Evolutionary conservation across 2,113 vertebrate species (phyloP), one percentile per base, ranked within the genome.

Genomic region (Xiphophorus hellerii): DNA sequence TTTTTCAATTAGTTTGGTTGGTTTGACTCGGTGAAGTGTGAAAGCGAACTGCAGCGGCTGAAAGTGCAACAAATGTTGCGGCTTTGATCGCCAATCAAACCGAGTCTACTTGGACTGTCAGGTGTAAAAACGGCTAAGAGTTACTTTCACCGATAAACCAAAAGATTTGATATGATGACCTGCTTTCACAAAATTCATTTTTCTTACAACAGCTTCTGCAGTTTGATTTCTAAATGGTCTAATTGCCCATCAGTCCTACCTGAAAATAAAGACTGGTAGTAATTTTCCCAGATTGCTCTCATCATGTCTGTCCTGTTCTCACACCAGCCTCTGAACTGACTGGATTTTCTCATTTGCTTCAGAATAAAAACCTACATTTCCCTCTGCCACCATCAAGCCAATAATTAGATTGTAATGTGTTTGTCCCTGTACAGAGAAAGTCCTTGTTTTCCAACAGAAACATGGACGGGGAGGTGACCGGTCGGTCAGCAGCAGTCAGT

Each of bases 181-280:
- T 28, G 27, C 60, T 27, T 62, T 71, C 35, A 25, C 65, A 68
- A 67, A 35, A 77, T 44, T 58, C 62, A 39, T 73, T 74, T 25
- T 37, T 77, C 44, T 74, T 58, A 69, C 60, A 39, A 77, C 71
- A 73, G 14, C 80, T 77, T 58, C 68, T 67, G 69, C 33, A 74
- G 67, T 78, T 61, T 54, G 4, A 58, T 73, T 73, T 69, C 22
- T 30, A 81, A 69, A 39, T 35, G 4, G 68, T 65, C 20, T 87
- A 82, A 87, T 80, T 78, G 66, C 81, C 3, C 71, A 68, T 44
- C 28, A 6, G 71, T 82, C 83, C 48, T 78, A 80, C 80, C 39
- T 37, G 64, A 74, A 42, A 2, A 62, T 30, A 64, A 64, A 63
- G 31, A 35, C 62, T 64, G 17, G 11, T 33, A 31, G 17, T 25